Evolutionary conservation across 2,113 vertebrate species (phyloP).

Genomic region (Neodontobutis hainanensis): DNA sequence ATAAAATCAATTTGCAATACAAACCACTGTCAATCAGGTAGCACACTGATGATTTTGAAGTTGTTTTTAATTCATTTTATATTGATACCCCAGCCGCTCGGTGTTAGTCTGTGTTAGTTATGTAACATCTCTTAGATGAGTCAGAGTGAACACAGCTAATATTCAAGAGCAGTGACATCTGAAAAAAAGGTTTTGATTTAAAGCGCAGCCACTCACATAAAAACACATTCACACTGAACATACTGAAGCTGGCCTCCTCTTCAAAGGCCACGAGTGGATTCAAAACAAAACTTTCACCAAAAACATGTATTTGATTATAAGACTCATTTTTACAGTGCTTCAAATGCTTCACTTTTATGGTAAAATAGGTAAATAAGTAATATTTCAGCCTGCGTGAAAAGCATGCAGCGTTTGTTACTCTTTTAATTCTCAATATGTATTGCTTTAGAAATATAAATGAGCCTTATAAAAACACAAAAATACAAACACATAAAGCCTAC

Average conservation of each 20-base stretch:
- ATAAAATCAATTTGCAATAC: constrained; percentile 70
- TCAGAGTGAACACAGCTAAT: background rate
- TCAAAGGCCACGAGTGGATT: constrained; percentile 32
- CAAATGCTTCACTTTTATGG: no score
- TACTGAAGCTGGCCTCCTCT: constrained; percentile 21
- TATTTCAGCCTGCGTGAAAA: no score
- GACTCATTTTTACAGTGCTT: no score
- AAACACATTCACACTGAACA: constrained; percentile 40
- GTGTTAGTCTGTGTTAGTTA: constrained; percentile 11
- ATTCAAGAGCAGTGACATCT: constrained; percentile 4
- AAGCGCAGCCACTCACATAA: constrained; percentile 24
- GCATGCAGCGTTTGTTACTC: no score
- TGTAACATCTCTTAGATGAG: constrained; percentile 15
- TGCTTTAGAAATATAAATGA: no score
- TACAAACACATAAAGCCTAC: background rate
- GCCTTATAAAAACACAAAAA: constrained; percentile 17
- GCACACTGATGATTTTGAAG: background rate
- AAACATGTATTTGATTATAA: no score
- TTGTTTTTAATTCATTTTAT: constrained; percentile 15
- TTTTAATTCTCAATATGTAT: no score
- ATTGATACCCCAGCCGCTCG: constrained; percentile 10
- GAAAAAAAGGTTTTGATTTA: constrained; percentile 8
- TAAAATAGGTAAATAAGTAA: no score
- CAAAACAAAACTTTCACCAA: constrained; percentile 3
- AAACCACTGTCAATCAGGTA: constrained; percentile 53